Evolutionary conservation across 2,113 vertebrate species (phyloP), one percentile per base, ranked within the genome.

Genomic region (Lipophrys pholis): DNA sequence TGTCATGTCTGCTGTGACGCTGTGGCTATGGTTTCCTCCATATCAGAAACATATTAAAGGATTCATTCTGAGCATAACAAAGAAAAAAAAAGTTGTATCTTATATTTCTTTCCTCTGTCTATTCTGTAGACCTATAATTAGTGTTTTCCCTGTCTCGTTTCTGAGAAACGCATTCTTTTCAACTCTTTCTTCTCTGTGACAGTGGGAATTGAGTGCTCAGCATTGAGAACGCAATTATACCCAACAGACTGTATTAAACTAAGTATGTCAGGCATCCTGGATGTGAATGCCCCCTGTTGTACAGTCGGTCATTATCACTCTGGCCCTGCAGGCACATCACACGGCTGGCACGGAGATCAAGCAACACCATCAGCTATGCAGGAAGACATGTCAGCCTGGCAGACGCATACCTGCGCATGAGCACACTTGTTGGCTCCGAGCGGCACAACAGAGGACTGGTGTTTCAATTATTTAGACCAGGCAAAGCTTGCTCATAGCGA

Each of bases 381-480:
- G 42, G 51, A 66, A 65, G 39, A 80, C 55, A 15, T 78, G 63
- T 78, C 58, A 65, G 49, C 6, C 62, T 53, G 65, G 48, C 58
- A 57, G 55, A 81, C 35, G 11, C 10, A 17, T 60, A 80, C 78
- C 55, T 78, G 67, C 45, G 57, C 46, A 64, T 17, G 7, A 38
- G 46, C 51, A 3, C 46, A 52, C 50, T 46, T n/a, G 45, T 40
- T 76, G 62, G 70, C 70, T 50, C 50, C 12, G 39, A 50, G 12
- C 50, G 53, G 12, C 50, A 60, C 68, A 73, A 35, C 4, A 48
- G 16, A 51, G 52, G 57, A 78, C 35, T 52, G 36, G 56, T 41
- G 17, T 70, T 80, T 84, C 51, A 77, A 77, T 81, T 64, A 83
- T 78, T 82, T 45, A 65, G 10, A 38, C 42, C 6, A 11, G 30